A percentile compares a stretch with the other conserved stretches of the same genome.
These are phyloP conservation scores for Xylophagus ater DNA, from an alignment of 2,888 invertebrate species.

Conservation along the genomic window DNA sequence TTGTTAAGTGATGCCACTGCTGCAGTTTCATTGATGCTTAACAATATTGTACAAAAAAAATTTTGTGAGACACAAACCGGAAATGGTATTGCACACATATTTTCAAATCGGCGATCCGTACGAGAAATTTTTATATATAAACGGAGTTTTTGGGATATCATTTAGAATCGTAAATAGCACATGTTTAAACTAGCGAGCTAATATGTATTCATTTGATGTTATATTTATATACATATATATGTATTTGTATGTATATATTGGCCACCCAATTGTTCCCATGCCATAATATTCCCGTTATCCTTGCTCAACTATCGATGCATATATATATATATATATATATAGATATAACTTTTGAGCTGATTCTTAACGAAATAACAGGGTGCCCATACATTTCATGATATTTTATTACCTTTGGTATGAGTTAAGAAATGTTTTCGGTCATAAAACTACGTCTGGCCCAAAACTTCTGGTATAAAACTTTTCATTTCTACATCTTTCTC, in stretches of 20 bases:
- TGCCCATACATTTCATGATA: conserved; percentile 14
- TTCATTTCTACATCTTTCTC: conserved; percentile 11
- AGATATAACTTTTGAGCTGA: conserved; percentile 9
- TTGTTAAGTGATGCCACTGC: conserved; percentile 14
- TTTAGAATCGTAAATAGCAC: conserved; percentile 2
- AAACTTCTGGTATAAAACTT: conserved; percentile 17
- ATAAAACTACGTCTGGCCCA: conserved; percentile 17
- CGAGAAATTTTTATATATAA: too few species aligned
- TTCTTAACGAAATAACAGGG: conserved; percentile 10
- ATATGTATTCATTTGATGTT: too few species aligned
- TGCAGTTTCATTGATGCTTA: conserved; percentile 5
- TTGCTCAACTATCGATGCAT: too few species aligned
- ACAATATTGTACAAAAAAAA: neutral
- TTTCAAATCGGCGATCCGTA: too few species aligned
- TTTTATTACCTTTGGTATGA: conserved; percentile 14
- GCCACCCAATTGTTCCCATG: neutral
- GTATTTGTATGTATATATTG: neutral
- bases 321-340: too few species aligned
- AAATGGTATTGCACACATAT: conserved; percentile 4
- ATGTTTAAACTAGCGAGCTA: conserved; percentile 3
- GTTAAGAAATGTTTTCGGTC: conserved; percentile 14
- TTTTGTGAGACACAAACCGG: conserved; percentile 4
- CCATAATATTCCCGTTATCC: neutral
- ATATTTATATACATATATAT: too few species aligned
- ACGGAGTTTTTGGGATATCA: neutral